Evolutionary conservation across 2,888 invertebrate species (phyloP).

Genomic region (Acrocera orbiculus): DNA sequence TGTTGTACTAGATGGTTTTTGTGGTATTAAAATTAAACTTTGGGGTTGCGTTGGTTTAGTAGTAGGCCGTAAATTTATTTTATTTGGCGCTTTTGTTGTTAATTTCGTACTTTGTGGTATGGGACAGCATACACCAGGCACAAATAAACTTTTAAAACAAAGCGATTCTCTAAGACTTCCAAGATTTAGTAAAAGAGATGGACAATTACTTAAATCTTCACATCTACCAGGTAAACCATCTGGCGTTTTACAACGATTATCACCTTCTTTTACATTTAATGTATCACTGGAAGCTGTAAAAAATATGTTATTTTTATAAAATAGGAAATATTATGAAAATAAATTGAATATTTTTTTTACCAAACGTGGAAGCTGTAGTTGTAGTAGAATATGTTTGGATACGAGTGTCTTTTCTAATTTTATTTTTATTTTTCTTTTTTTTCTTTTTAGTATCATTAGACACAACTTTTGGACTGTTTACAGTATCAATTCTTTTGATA

Average conservation of each 20-base stretch:
- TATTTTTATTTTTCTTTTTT: constrained; percentile 22
- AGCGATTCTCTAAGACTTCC: constrained; percentile 67
- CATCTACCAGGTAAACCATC: constrained; percentile 64
- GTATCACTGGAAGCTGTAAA: constrained; percentile 30
- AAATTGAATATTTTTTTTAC: too few relatives aligned
- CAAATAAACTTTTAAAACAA: constrained; percentile 79
- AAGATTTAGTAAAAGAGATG: constrained; percentile 63
- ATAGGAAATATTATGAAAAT: background rate
- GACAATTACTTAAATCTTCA: constrained; percentile 76
- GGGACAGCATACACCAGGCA: constrained; percentile 86
- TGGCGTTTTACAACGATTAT: constrained; percentile 61
- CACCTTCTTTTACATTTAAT: constrained; percentile 34
- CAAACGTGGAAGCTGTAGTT: constrained; percentile 7
- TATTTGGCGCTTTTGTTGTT: constrained; percentile 21
- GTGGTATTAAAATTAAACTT: constrained; percentile 23
- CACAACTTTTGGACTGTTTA: too few relatives aligned
- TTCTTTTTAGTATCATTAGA: too few relatives aligned
- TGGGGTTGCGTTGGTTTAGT: constrained; percentile 16
- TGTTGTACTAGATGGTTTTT: constrained; percentile 34
- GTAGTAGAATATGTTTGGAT: constrained; percentile 12
- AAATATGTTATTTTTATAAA: background rate
- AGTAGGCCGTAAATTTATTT: constrained; percentile 15
- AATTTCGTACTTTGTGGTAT: constrained; percentile 26
- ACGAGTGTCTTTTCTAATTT: constrained; percentile 24
- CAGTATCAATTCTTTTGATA: too few relatives aligned